Evolutionary conservation across 2,888 invertebrate genomes (phyloP).

Genomic region (Linnaemya tessellans): DNA sequence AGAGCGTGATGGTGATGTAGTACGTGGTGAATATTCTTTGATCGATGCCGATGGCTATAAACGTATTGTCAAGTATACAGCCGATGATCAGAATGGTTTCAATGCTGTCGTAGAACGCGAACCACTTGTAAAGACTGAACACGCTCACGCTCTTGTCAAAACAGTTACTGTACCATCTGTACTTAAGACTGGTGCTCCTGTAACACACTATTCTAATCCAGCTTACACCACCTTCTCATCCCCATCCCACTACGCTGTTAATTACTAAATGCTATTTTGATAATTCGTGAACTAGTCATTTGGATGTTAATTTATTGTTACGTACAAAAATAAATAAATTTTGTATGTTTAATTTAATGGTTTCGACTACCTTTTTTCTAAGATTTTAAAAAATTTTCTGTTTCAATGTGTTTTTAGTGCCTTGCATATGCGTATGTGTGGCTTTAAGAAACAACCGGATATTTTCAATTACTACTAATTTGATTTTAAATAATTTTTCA

Average conservation of each 20-base stretch:
- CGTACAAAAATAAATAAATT: too few species aligned
- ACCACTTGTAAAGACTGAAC: constrained; percentile 74
- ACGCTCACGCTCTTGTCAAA: constrained; percentile 34
- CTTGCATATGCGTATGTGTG: too few species aligned
- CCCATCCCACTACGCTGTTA: constrained; percentile 50
- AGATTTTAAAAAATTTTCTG: too few species aligned
- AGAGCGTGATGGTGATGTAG: constrained; percentile 82
- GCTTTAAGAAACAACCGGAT: too few species aligned
- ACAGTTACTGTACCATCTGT: constrained; percentile 42
- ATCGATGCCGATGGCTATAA: constrained; percentile 81
- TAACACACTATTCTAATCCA: constrained; percentile 70
- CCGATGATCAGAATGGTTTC: constrained; percentile 81
- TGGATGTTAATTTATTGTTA: too few species aligned
- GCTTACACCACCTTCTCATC: constrained; percentile 46
- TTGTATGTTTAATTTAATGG: too few species aligned
- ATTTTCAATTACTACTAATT: too few species aligned
- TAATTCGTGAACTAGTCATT: too few species aligned
- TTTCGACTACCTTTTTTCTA: too few species aligned
- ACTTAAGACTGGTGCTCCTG: constrained; percentile 55
- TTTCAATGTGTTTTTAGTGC: too few species aligned
- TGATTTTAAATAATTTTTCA: too few species aligned
- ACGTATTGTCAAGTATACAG: constrained; percentile 80
- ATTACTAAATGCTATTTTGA: too few species aligned
- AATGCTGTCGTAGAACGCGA: constrained; percentile 81
- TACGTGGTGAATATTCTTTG: constrained; percentile 74